phyloP scores from a whole-genome alignment of 2,888 invertebrate genomes.

The Cynaeus angustus region DNA sequence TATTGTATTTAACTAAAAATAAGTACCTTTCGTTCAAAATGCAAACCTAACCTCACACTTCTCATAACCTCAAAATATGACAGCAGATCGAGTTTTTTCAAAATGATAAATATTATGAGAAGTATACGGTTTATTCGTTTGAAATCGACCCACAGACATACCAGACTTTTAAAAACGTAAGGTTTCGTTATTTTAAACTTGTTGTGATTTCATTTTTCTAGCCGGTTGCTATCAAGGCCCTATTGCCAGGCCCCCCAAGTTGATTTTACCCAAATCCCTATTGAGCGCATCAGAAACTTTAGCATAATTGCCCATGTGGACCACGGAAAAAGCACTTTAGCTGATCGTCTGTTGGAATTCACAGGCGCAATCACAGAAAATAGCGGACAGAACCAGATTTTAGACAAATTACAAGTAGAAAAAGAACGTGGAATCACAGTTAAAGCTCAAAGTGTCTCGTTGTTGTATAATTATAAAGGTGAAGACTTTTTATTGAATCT shows the following conservation, averaged over 20 bases:
- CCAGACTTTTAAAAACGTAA: not conserved
- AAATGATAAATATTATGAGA: constrained; percentile 25
- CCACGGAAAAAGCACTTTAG: constrained; percentile 98
- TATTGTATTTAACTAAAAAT: not conserved
- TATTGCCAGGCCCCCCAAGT: not conserved
- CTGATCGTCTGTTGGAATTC: constrained; percentile 94
- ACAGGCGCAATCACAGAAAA: constrained; percentile 86
- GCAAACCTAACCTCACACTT: constrained; percentile 30
- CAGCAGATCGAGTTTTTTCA: not conserved
- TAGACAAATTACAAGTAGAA: constrained; percentile 91
- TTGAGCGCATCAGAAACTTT: constrained; percentile 87
- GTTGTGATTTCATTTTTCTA: not conserved
- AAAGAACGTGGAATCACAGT: constrained; percentile 98
- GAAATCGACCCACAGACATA: not conserved
- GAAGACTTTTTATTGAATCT: constrained; percentile 90
- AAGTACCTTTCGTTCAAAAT: not conserved
- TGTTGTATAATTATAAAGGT: constrained; percentile 83
- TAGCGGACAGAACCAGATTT: constrained; percentile 80
- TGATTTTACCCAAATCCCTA: constrained; percentile 67
- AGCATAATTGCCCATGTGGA: constrained; percentile 99
- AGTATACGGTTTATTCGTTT: not conserved
- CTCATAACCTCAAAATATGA: constrained; percentile 32
- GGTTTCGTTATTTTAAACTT: not conserved
- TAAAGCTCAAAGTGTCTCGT: constrained; percentile 96
- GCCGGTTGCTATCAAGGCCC: not conserved